Evolutionary conservation across 2,888 invertebrate genomes (phyloP), one percentile per base, ranked within the genome.

Genomic region (Ryuthela nishihirai): DNA sequence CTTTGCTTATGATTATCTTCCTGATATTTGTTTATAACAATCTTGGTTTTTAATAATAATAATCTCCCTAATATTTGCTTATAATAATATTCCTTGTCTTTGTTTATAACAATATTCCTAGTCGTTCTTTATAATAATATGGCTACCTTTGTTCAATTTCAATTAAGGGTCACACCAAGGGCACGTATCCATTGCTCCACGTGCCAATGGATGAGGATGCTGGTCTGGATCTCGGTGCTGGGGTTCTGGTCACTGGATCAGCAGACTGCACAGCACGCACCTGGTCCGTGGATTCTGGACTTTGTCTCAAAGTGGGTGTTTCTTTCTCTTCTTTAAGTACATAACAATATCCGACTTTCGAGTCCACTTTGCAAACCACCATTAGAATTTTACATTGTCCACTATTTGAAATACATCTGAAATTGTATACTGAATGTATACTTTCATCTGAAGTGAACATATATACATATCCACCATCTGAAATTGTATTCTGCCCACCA

Each of bases 261-360:
- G 75, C 75, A 3, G 79, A 79, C 66, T 70, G 71, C 54, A 75
- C 75, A 4, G 73, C 77, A 23, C 67, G 75, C 6, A 73, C 74
- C 3, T 79, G 78, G 78, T 75, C 77, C 10, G 72, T 76, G 7
- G 76, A 77, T 64, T 75, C 76, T 49, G 77, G 76, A 1, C 73
- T 74, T 47, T 69, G 67, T 21, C 58, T 69, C 21, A 68, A 67
- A 54, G 68, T 70, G 24, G 17, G 55, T 25, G 15, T 49, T 18
- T 50, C 4, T 18, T 3, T 2, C 21, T n/a, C n/a, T 12, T 18
- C 43, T 10, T 20, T 46, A n/a, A n/a, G n/a, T n/a, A n/a, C n/a
- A n/a, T n/a, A n/a, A n/a, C n/a, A n/a, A n/a, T n/a, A n/a, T 4
- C 34, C 6, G n/a, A 34, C 6, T 34, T 34, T n/a, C n/a, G n/a